Conservation (phyloP, 1,140 invertebrate genomes). For the Branchinecta lindahli region DNA sequence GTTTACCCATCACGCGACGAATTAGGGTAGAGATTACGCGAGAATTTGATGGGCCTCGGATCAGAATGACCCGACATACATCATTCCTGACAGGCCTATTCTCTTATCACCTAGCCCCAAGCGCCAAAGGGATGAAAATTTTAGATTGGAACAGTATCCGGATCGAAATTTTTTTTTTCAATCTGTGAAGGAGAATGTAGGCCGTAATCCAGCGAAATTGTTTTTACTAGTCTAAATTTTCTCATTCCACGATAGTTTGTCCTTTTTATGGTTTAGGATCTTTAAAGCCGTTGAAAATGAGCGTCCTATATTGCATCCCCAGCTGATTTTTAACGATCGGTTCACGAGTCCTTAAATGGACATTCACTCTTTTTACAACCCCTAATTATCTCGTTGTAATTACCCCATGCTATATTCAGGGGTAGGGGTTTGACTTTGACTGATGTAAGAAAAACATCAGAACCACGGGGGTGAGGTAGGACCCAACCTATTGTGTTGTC, state of each 20-base stretch:
- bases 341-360: too few species aligned
- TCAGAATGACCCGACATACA: constrained; percentile 15
- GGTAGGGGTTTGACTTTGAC: too few species aligned
- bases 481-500: too few species aligned
- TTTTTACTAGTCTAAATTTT: too few species aligned
- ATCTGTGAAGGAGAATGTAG: neutral
- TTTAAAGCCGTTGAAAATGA: too few species aligned
- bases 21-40: neutral
- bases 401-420: too few species aligned
- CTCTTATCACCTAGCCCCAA: constrained; percentile 12
- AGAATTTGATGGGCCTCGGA: constrained; percentile 12
- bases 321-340: too few species aligned
- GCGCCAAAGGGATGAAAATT: neutral
- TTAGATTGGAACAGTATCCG: neutral
- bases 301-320: too few species aligned
- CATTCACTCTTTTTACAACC: neutral
- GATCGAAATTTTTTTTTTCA: neutral
- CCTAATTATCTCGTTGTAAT: neutral
- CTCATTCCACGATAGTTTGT: too few species aligned
- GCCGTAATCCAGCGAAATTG: neutral
- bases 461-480: too few species aligned
- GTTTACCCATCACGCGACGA: neutral
- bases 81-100: constrained; percentile 14
- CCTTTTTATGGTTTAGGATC: too few species aligned
- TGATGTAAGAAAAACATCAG: too few species aligned